phyloP scores from a whole-genome alignment of 2,113 vertebrate species.

The Origma solitaria region DNA sequence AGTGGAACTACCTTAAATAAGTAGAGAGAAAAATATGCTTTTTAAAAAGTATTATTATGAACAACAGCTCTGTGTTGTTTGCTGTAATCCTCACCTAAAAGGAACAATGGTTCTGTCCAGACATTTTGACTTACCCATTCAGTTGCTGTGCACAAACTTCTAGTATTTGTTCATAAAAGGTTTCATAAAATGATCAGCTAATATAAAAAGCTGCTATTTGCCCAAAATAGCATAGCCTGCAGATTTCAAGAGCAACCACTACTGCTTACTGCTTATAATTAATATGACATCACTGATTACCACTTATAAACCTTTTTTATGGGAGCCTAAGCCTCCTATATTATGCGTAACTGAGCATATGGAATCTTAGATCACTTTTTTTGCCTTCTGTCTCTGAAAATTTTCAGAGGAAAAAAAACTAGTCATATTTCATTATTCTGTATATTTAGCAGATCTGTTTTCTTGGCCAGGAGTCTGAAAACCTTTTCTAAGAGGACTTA shows the following conservation, averaged over 20 bases:
- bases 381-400: slow-evolving; percentile 38
- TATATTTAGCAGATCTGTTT: slow-evolving; percentile 30
- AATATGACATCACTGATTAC: slow-evolving; percentile 45
- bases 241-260: slow-evolving; percentile 33
- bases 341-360: slow-evolving; percentile 21
- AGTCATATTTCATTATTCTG: slow-evolving; percentile 41
- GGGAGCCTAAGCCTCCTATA: slow-evolving; percentile 3
- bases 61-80: not conserved
- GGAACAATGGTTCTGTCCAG: not conserved
- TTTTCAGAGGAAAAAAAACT: slow-evolving; percentile 3
- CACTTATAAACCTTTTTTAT: slow-evolving; percentile 47
- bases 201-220: slow-evolving; percentile 14
- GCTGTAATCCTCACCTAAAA: not conserved
- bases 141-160: not conserved
- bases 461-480: slow-evolving; percentile 25
- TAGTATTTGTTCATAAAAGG: not conserved
- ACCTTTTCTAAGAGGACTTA: slow-evolving; percentile 35
- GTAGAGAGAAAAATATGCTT: not conserved
- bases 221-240: slow-evolving; percentile 27
- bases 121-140: not conserved
- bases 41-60: not conserved
- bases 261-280: slow-evolving; percentile 36
- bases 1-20: not conserved
- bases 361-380: slow-evolving; percentile 42
- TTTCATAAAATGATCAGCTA: slow-evolving; percentile 41